Evolutionary conservation across 2,113 vertebrate genomes (phyloP).

Genomic region (Amazona guildingii): DNA sequence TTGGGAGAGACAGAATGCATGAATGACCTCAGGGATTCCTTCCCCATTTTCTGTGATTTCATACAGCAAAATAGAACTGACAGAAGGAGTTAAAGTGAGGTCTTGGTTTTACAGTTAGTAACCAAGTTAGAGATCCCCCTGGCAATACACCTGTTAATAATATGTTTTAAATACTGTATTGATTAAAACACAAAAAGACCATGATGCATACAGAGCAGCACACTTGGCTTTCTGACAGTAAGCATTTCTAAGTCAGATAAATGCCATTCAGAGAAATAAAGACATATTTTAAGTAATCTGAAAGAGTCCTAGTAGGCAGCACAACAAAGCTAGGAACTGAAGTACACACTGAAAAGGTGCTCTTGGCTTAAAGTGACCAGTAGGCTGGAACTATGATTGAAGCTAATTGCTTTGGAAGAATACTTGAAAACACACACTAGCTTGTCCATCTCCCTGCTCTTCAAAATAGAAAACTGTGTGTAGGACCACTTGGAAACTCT

Average conservation of each 20-base stretch:
- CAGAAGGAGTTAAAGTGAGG: conserved; percentile 15
- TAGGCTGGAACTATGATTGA: background rate
- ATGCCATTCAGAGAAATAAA: conserved; percentile 14
- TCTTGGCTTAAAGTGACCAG: background rate
- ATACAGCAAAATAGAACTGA: conserved; percentile 42
- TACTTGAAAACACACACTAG: background rate
- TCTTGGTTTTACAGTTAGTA: conserved; percentile 11
- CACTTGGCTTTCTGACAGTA: background rate
- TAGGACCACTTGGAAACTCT: background rate
- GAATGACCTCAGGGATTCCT: conserved; percentile 38
- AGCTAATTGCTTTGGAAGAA: background rate
- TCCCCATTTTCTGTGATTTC: conserved; percentile 26
- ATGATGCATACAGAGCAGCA: background rate
- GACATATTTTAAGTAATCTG: background rate
- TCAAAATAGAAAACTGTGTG: background rate
- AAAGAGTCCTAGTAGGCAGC: background rate
- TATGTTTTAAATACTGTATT: background rate
- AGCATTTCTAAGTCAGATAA: background rate
- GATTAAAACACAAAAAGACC: background rate
- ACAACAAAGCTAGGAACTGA: background rate
- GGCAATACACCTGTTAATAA: background rate
- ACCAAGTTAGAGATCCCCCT: background rate
- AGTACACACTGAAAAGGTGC: background rate
- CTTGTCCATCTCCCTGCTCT: background rate
- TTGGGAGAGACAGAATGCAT: conserved; percentile 30